Percentiles rank a stretch among this genome's conserved stretches.
Conservation (phyloP, 1,140 invertebrate genomes). For the Drosophila littoralis region DNA sequence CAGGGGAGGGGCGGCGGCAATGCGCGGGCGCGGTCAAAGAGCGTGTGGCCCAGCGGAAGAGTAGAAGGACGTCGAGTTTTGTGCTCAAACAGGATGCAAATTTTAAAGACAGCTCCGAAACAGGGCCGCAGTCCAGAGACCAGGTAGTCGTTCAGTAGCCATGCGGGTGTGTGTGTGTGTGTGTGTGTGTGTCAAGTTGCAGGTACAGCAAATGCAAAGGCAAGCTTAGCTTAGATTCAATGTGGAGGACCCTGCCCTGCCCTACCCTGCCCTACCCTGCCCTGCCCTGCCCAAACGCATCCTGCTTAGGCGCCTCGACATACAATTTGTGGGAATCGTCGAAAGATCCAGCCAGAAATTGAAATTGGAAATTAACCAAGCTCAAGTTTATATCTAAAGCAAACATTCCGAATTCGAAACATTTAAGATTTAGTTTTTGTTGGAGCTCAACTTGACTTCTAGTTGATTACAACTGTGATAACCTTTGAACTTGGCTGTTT, state of each 20-base stretch:
- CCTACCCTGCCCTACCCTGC: slow-evolving; percentile 22
- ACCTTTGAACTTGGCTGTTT: too few relatives aligned
- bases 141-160: slow-evolving; percentile 53
- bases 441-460: too few relatives aligned
- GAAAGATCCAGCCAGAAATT: neutral
- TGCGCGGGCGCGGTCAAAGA: neutral
- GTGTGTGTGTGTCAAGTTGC: slow-evolving; percentile 1
- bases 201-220: slow-evolving; percentile 21
- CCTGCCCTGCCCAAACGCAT: slow-evolving; percentile 39
- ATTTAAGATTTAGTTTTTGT: too few relatives aligned
- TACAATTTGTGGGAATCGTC: neutral
- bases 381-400: too few relatives aligned
- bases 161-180: slow-evolving; percentile 3
- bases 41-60: slow-evolving; percentile 67
- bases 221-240: slow-evolving; percentile 7
- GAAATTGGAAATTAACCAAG: too few relatives aligned
- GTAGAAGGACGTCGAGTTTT: slow-evolving; percentile 70
- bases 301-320: slow-evolving; percentile 1
- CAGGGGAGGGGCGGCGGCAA: neutral
- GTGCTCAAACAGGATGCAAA: slow-evolving; percentile 70
- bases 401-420: too few relatives aligned
- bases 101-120: slow-evolving; percentile 11
- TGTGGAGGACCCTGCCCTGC: neutral
- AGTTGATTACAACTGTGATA: too few relatives aligned
- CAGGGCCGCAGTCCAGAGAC: neutral